These are phyloP conservation scores for Parotia lawesii DNA, from an alignment of 2,113 vertebrate species.

Conservation along the genomic window DNA sequence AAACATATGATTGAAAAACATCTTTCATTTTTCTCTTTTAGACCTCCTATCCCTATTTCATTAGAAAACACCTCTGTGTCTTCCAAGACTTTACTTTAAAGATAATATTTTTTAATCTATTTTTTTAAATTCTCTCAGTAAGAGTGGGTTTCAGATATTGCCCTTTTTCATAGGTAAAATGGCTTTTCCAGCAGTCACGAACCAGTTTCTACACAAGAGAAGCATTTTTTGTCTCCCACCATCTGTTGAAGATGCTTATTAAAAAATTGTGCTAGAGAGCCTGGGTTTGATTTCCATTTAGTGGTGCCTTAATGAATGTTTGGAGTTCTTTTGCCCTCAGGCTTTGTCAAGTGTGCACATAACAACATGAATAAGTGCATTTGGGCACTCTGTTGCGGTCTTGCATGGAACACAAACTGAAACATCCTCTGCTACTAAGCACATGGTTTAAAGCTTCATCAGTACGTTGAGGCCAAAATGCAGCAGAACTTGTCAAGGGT, in stretches of 20 bases:
- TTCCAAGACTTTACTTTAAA: background rate
- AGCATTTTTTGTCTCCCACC: background rate
- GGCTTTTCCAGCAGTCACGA: background rate
- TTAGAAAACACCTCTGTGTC: background rate
- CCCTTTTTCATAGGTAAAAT: background rate
- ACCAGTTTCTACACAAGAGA: background rate
- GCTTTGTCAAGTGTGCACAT: background rate
- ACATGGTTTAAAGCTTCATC: background rate
- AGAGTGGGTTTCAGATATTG: background rate
- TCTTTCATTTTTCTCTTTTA: background rate
- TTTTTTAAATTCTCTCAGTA: background rate
- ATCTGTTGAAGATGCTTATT: background rate
- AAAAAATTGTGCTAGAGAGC: background rate
- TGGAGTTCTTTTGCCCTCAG: background rate
- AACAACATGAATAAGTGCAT: background rate
- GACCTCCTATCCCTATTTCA: background rate
- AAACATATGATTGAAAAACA: accelerated
- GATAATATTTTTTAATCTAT: background rate
- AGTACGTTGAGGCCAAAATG: background rate
- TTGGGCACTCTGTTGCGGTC: background rate
- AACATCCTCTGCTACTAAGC: background rate
- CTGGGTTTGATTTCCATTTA: background rate
- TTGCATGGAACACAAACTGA: background rate
- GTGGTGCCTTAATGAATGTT: background rate
- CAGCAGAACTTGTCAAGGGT: background rate